A percentile compares a stretch with the other conserved stretches of the same genome.
phyloP scores from a whole-genome alignment of 2,888 invertebrate species.

The Adineta ricciae region DNA sequence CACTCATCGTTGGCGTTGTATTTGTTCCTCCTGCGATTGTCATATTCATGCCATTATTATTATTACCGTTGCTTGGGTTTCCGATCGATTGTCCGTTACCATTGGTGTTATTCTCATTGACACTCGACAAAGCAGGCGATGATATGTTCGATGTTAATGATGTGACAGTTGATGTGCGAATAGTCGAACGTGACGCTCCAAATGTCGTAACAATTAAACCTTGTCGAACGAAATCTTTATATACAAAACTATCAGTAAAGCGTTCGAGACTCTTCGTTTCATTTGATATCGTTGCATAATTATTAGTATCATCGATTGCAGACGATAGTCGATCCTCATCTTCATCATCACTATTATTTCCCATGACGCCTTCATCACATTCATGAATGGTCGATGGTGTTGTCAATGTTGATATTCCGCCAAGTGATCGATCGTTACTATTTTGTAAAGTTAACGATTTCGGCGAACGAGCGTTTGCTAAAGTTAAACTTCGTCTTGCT shows the following conservation, averaged over 20 bases:
- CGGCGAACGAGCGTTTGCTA: not conserved
- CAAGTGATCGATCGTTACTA: not conserved
- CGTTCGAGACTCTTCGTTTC: slow-evolving; percentile 15
- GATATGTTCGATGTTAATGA: not conserved
- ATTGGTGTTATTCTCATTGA: not conserved
- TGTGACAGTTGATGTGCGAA: not conserved
- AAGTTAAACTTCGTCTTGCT: not conserved
- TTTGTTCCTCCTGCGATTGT: not conserved
- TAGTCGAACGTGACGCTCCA: not conserved
- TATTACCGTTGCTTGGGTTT: not conserved
- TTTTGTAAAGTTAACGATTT: not conserved
- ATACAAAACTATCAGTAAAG: not conserved
- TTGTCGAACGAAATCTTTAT: slow-evolving; percentile 29
- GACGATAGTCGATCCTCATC: not conserved
- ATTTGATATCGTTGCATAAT: not conserved
- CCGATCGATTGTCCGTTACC: not conserved
- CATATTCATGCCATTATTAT: not conserved
- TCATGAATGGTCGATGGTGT: slow-evolving; percentile 18
- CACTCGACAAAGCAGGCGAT: not conserved
- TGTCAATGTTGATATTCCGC: not conserved
- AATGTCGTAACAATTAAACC: slow-evolving; percentile 16
- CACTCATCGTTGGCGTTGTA: not conserved
- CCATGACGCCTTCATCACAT: not conserved
- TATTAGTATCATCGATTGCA: slow-evolving; percentile 15
- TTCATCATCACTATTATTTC: slow-evolving; percentile 21